These are phyloP conservation scores for Ernsta delagoae DNA, from an alignment of 2,888 invertebrate genomes.

Conservation along the genomic window DNA sequence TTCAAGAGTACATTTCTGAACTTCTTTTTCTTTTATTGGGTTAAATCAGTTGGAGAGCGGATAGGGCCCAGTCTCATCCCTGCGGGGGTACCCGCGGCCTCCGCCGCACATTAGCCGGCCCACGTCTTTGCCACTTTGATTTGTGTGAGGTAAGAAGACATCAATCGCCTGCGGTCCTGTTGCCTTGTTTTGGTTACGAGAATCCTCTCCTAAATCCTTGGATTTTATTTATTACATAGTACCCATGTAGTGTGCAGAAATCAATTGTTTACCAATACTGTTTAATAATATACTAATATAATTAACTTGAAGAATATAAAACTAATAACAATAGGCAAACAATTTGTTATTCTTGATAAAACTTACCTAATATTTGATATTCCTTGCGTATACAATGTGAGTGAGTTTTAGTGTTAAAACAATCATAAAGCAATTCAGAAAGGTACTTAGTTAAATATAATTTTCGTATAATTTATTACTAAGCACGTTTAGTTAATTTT, in stretches of 20 bases:
- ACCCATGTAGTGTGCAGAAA: no score
- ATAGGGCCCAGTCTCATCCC: constrained; percentile 36
- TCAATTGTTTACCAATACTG: no score
- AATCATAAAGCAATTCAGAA: no score
- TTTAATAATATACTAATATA: no score
- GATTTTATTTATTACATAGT: background rate
- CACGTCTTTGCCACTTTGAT: constrained; percentile 75
- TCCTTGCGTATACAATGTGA: no score
- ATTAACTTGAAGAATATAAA: no score
- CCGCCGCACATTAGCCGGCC: constrained; percentile 66
- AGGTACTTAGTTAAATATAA: no score
- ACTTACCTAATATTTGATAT: no score
- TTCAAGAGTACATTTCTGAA: background rate
- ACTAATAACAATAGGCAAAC: no score
- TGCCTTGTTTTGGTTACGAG: constrained; percentile 11
- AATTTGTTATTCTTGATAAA: no score
- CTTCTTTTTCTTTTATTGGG: background rate
- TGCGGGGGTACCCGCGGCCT: constrained; percentile 40
- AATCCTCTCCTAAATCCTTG: background rate
- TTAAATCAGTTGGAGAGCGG: background rate
- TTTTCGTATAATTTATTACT: background rate
- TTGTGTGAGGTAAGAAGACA: constrained; percentile 68
- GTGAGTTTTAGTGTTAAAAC: no score
- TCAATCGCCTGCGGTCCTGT: constrained; percentile 62
- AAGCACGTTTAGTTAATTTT: constrained; percentile 1